Percentiles rank a stretch among this genome's conserved stretches.
Evolutionary conservation across 2,113 vertebrate species (phyloP).

Genomic region (Elgaria multicarinata): DNA sequence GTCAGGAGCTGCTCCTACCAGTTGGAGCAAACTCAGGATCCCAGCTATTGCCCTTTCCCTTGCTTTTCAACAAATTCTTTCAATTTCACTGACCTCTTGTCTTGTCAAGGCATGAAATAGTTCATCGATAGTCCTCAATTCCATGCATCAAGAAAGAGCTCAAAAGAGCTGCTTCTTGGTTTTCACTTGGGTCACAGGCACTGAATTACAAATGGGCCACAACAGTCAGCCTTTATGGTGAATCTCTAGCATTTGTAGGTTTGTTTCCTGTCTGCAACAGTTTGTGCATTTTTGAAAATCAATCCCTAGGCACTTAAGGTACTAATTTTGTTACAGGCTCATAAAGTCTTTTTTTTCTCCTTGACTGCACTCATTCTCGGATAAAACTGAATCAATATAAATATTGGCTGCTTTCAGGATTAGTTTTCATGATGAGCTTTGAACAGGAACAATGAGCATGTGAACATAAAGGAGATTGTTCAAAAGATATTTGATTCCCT

Average conservation of each 20-base stretch:
- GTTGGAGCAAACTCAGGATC: too few species aligned
- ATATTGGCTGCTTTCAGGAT: conserved; percentile 55
- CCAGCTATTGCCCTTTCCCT: neutral
- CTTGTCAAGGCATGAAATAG: neutral
- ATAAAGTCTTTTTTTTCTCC: conserved; percentile 32
- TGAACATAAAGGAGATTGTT: conserved; percentile 46
- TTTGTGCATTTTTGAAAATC: conserved; percentile 19
- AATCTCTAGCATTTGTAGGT: neutral
- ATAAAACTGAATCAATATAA: conserved; percentile 55
- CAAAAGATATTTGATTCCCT: conserved; percentile 47
- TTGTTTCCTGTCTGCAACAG: neutral
- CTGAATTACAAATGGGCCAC: neutral
- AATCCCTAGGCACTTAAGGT: conserved; percentile 3
- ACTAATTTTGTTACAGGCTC: conserved; percentile 34
- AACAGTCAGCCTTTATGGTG: neutral
- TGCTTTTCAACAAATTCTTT: neutral
- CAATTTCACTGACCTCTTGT: neutral
- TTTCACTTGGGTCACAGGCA: neutral
- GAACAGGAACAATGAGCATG: conserved; percentile 50
- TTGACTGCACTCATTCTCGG: conserved; percentile 44
- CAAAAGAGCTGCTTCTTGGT: neutral
- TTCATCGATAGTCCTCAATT: neutral
- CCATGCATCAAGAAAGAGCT: neutral
- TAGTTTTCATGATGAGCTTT: conserved; percentile 52
- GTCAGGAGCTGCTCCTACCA: too few species aligned